Evolutionary conservation across 1,140 invertebrate species (phyloP).

Genomic region (Papilio xuthus): DNA sequence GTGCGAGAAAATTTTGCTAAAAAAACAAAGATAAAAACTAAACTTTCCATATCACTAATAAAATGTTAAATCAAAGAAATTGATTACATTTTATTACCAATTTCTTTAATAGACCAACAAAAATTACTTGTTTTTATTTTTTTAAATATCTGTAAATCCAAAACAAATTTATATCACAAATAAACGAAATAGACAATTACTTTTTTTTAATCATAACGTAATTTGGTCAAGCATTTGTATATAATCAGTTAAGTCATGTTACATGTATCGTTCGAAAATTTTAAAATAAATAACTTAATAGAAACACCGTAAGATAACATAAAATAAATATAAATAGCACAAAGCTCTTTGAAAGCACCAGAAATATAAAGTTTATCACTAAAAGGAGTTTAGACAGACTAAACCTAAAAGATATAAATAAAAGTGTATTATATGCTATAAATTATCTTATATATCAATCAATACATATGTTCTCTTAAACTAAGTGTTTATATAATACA

Average conservation of each 20-base stretch:
- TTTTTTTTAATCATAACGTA: background rate
- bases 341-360: conserved; percentile 5
- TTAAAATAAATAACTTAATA: background rate
- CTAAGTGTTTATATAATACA: conserved; percentile 43
- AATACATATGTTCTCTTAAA: conserved; percentile 32
- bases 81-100: background rate
- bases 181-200: background rate
- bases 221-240: background rate
- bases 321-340: background rate
- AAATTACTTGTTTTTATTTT: too few species aligned
- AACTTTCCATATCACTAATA: background rate
- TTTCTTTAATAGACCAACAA: too few species aligned
- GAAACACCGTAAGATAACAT: background rate
- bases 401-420: conserved; percentile 6
- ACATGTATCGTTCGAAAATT: background rate
- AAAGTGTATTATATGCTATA: background rate
- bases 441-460: conserved; percentile 24
- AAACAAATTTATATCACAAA: background rate
- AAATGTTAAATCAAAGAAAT: background rate
- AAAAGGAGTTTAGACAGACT: background rate
- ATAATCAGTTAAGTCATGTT: background rate
- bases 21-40: background rate
- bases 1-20: background rate
- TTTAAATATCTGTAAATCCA: background rate
- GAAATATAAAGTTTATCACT: background rate